Base-by-base conservation (phyloP, 2,888 invertebrate species). In the Patella ulyssiponensis region DNA sequence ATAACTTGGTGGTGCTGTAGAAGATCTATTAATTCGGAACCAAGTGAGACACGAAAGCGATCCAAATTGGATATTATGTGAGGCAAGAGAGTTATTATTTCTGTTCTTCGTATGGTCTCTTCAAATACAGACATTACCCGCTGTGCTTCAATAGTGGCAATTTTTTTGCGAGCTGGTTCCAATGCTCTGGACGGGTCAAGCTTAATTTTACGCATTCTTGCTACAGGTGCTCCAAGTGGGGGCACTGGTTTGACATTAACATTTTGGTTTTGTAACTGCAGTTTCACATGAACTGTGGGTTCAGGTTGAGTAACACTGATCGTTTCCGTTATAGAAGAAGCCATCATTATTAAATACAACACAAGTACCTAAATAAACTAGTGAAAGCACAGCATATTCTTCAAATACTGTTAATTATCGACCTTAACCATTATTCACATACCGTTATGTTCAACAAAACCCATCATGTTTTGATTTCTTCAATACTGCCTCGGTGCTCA, bases 71-170 rank as follows among this genome's bases (percentile, higher is more conserved):
- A 84, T 58, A 91, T 77, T 64, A 91, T 84, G 71, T 82, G 88
- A 51, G 91, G 91, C 51, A 91, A 76, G 15, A 88, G 79, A 0
- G 89, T 85, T 1, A 91, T 86, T 14, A 91, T 81, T 77, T 91
- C 90, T 5, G 85, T 83, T 77, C 88, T 85, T 71, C 83, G 82
- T 51, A 91, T 91, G 0, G 89, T 87, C 52, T 91, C 91, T 52
- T 90, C 89, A 80, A 91, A 86, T 2, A 91, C 91, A 27, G 89
- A 87, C 91, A 92, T 91, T 9, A 92, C 87, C 56, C 92, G 82
- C 79, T 92, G 91, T 0, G 91, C 86, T 78, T 92, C 92, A 73
- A 92, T 83, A 11, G 91, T 90, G 5, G 91, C 84, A 71, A 92
- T 86, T 77, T 92, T 92, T 79, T 91, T 92, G 51, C 90, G 82